These are phyloP conservation scores for Neocloeon triangulifer DNA, from an alignment of 1,140 invertebrate genomes.

Conservation along the genomic window DNA sequence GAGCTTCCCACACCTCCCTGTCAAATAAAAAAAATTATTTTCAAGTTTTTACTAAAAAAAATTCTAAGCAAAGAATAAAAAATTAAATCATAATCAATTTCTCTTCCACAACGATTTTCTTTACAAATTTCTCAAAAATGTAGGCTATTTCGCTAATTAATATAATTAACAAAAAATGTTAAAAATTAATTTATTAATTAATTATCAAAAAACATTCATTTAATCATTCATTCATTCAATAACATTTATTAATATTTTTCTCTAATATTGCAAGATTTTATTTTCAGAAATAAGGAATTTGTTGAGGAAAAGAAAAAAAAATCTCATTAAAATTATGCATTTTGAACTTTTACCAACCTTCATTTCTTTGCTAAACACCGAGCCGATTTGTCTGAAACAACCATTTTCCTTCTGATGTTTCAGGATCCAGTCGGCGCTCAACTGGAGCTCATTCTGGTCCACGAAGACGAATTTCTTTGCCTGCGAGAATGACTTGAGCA, in stretches of 20 bases:
- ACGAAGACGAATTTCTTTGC: conserved; percentile 37
- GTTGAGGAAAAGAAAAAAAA: too few species aligned
- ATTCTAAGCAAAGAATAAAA: neutral
- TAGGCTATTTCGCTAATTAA: neutral
- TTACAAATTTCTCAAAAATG: neutral
- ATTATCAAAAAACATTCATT: neutral
- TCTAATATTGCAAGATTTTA: neutral
- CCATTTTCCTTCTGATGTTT: conserved; percentile 48
- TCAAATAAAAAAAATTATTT: neutral
- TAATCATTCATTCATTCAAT: neutral
- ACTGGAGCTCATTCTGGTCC: conserved; percentile 35
- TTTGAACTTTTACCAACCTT: conserved; percentile 29
- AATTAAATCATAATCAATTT: too few species aligned
- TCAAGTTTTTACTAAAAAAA: conserved; percentile 1
- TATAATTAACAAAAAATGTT: neutral
- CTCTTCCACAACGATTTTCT: neutral
- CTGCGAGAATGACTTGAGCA: conserved; percentile 44
- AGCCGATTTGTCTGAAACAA: conserved; percentile 51
- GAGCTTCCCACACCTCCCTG: conserved; percentile 36
- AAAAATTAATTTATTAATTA: neutral
- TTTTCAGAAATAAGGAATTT: too few species aligned
- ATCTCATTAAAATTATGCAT: too few species aligned
- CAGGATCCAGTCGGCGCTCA: conserved; percentile 45
- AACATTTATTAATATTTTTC: neutral
- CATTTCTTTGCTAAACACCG: conserved; percentile 50